These are phyloP conservation scores for Lutra lutra DNA, from an alignment of 2,797 vertebrate genomes.

Conservation along the genomic window DNA sequence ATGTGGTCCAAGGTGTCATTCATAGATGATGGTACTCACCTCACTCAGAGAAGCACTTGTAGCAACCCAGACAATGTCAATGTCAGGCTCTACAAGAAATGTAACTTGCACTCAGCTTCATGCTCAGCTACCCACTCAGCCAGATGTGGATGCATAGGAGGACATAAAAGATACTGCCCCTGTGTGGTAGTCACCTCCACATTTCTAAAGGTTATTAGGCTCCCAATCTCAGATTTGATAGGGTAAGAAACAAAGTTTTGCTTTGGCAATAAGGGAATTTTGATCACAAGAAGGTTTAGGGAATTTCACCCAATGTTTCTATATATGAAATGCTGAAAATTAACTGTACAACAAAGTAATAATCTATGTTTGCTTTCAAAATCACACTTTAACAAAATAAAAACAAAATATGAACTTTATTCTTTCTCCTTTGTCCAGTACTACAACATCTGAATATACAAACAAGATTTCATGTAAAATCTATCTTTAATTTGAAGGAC, in stretches of 20 bases:
- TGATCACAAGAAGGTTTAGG: not conserved
- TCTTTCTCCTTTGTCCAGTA: not conserved
- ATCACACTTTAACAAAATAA: not conserved
- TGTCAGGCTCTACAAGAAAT: not conserved
- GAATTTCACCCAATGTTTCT: not conserved
- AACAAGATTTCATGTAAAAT: not conserved
- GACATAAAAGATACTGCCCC: not conserved
- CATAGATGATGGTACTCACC: not conserved
- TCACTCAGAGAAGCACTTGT: not conserved
- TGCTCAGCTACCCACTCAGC: not conserved
- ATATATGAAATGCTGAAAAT: conserved; percentile 8
- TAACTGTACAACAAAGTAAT: not conserved
- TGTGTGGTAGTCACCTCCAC: not conserved
- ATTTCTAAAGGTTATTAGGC: not conserved
- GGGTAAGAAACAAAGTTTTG: not conserved
- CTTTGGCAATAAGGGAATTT: not conserved
- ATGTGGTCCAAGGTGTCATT: not conserved
- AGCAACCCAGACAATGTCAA: not conserved
- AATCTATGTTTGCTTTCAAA: conserved; percentile 4
- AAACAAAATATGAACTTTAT: not conserved
- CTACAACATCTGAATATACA: not conserved
- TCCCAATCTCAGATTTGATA: not conserved
- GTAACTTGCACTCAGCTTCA: not conserved
- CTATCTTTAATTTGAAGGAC: conserved; percentile 4
- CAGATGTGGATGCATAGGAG: not conserved